phyloP scores from a whole-genome alignment of 2,797 vertebrate genomes.

The Ptychobarbus kaznakovi region DNA sequence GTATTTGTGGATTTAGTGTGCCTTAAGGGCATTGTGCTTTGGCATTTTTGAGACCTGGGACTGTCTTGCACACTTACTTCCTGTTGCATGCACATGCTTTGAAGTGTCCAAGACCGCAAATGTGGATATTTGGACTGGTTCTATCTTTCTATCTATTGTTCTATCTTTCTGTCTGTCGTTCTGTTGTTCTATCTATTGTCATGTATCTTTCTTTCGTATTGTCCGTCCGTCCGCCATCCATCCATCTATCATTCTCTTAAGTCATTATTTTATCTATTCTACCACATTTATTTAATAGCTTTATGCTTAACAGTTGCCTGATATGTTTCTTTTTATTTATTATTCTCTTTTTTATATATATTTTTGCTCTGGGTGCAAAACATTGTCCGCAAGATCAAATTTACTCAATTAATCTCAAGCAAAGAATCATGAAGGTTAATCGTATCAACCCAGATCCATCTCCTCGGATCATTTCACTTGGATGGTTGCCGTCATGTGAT shows the following conservation, averaged over 20 bases:
- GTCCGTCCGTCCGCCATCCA: too few relatives aligned
- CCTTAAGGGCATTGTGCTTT: background rate
- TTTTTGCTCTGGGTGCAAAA: background rate
- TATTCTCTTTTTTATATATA: background rate
- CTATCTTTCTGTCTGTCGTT: background rate
- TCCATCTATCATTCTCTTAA: background rate
- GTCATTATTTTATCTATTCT: background rate
- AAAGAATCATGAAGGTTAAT: background rate
- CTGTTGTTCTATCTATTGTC: background rate
- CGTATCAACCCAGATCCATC: background rate
- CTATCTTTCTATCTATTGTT: background rate
- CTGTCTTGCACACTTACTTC: background rate
- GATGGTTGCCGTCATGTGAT: constrained; percentile 62
- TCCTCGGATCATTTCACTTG: constrained; percentile 56
- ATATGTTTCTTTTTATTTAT: background rate
- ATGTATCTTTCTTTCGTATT: background rate
- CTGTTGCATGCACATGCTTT: background rate
- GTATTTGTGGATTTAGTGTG: background rate
- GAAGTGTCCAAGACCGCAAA: background rate
- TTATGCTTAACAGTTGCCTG: background rate
- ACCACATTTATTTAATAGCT: background rate
- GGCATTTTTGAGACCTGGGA: background rate
- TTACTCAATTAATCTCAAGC: background rate
- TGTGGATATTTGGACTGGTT: background rate
- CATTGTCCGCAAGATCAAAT: background rate